phyloP scores from a whole-genome alignment of 2,888 invertebrate genomes.

The Timema cristinae region DNA sequence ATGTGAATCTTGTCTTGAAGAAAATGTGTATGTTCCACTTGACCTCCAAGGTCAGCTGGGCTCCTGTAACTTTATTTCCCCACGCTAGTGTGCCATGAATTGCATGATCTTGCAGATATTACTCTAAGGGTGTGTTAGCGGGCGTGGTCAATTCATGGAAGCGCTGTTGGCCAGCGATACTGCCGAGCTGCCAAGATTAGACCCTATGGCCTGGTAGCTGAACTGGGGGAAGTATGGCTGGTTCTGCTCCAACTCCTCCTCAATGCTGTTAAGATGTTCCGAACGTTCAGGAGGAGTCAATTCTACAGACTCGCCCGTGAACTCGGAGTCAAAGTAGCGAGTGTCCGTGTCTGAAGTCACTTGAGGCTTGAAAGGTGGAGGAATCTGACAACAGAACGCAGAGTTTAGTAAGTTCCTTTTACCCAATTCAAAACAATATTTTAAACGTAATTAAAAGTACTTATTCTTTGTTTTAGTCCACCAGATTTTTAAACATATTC shows the following conservation, averaged over 20 bases:
- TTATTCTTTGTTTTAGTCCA: too few species aligned
- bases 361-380: slow-evolving; percentile 90
- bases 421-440: too few species aligned
- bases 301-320: slow-evolving; percentile 95
- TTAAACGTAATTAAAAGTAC: too few species aligned
- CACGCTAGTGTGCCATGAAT: too few species aligned
- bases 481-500: too few species aligned
- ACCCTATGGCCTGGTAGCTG: slow-evolving; percentile 71
- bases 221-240: slow-evolving; percentile 70
- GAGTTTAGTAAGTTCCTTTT: not conserved
- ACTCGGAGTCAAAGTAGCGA: slow-evolving; percentile 96
- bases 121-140: not conserved
- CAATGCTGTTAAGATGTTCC: slow-evolving; percentile 55
- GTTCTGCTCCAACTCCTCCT: slow-evolving; percentile 54
- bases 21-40: too few species aligned
- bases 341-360: slow-evolving; percentile 96
- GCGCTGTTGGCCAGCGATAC: slow-evolving; percentile 38
- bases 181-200: slow-evolving; percentile 59
- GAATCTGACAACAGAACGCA: slow-evolving; percentile 55
- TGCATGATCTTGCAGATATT: too few species aligned
- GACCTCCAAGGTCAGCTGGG: too few species aligned
- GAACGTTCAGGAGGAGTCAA: slow-evolving; percentile 86
- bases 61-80: too few species aligned
- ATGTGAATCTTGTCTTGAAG: too few species aligned
- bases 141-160: slow-evolving; percentile 11